Evolutionary conservation across 2,888 invertebrate species (phyloP).

Genomic region (Euclidia mi): DNA sequence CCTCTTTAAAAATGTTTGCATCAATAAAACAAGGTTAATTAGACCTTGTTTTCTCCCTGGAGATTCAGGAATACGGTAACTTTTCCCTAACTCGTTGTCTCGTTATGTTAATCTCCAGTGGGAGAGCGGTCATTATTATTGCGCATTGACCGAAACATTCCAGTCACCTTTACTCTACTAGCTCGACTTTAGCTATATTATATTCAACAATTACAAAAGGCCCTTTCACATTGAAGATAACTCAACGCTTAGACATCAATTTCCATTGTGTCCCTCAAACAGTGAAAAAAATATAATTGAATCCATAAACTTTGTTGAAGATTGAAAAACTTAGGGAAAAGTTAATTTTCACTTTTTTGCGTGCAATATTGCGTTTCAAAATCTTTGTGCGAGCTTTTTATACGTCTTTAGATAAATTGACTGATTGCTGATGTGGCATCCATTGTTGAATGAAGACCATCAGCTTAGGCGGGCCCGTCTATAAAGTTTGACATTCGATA

Average conservation of each 20-base stretch:
- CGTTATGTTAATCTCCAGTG: conserved; percentile 72
- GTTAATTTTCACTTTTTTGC: conserved; percentile 23
- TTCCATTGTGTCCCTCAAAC: conserved; percentile 12
- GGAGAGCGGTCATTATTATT: conserved; percentile 67
- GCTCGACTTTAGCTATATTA: conserved; percentile 21
- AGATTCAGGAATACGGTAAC: too few relatives aligned
- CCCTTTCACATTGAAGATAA: background rate
- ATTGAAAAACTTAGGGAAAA: conserved; percentile 40
- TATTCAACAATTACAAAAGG: conserved; percentile 7
- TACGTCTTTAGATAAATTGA: background rate
- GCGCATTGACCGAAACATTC: conserved; percentile 49
- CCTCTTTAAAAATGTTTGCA: too few relatives aligned
- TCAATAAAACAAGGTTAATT: too few relatives aligned
- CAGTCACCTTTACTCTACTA: conserved; percentile 32
- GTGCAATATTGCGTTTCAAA: conserved; percentile 22
- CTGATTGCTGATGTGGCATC: conserved; percentile 8
- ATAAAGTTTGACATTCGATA: conserved; percentile 16
- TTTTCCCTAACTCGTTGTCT: conserved; percentile 73
- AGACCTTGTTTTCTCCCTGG: too few relatives aligned
- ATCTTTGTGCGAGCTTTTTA: conserved; percentile 13
- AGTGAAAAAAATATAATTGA: conserved; percentile 30
- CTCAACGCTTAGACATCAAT: conserved; percentile 10
- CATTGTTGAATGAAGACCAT: conserved; percentile 3
- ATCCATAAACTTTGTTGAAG: conserved; percentile 28
- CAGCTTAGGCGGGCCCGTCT: conserved; percentile 8